Evolutionary conservation across 2,113 vertebrate genomes (phyloP).

Genomic region (Pseudonaja textilis): DNA sequence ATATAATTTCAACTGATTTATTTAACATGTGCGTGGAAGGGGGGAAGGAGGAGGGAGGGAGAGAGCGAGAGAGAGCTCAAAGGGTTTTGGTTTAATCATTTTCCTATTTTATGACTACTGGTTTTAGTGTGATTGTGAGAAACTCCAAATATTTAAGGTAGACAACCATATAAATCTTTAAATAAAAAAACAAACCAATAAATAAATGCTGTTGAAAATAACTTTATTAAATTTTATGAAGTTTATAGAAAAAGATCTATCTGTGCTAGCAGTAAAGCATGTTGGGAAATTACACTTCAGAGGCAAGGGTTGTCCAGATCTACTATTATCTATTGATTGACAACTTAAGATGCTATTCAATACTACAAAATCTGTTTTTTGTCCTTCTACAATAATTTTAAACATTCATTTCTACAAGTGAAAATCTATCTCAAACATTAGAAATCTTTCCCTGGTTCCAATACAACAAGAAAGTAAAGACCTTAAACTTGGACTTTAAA

Average conservation of each 20-base stretch:
- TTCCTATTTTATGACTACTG: not conserved
- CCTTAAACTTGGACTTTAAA: not conserved
- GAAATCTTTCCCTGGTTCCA: not conserved
- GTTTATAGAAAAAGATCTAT: not conserved
- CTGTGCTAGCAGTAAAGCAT: not conserved
- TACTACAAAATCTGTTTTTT: not conserved
- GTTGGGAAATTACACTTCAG: not conserved
- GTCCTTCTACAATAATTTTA: not conserved
- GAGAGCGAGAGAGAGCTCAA: not conserved
- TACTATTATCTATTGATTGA: not conserved
- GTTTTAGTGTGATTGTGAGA: not conserved
- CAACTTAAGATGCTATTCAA: not conserved
- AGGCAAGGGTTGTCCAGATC: not conserved
- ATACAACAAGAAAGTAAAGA: not conserved
- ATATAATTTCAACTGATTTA: not conserved
- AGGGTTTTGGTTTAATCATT: not conserved
- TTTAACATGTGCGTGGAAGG: not conserved
- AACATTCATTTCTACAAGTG: not conserved
- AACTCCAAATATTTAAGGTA: not conserved
- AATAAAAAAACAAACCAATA: not conserved
- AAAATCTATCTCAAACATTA: not conserved
- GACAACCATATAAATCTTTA: not conserved
- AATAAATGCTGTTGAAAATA: not conserved
- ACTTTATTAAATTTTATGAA: constrained; percentile 14
- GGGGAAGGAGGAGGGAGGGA: too few relatives aligned